Evolutionary conservation across 2,888 invertebrate genomes (phyloP).

Genomic region (Leucozona laternaria): DNA sequence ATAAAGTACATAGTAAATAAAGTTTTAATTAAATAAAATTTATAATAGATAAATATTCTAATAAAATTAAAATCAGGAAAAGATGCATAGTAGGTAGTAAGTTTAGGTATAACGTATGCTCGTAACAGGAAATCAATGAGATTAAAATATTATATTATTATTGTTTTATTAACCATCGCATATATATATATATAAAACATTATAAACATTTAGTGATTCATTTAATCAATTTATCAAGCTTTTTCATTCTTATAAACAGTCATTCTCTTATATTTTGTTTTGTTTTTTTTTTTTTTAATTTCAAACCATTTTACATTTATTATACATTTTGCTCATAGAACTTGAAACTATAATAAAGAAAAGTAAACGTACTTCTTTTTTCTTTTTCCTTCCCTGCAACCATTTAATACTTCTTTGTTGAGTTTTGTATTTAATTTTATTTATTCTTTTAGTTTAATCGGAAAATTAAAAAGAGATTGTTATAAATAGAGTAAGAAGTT

Average conservation of each 20-base stretch:
- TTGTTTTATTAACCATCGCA: conserved; percentile 40
- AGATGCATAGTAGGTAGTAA: conserved; percentile 10
- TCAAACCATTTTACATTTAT: conserved; percentile 46
- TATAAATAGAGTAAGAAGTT: conserved; percentile 57
- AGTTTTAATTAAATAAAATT: conserved; percentile 31
- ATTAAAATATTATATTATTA: conserved; percentile 35
- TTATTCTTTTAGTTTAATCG: conserved; percentile 34
- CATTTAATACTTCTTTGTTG: conserved; percentile 51
- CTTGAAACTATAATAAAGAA: conserved; percentile 21
- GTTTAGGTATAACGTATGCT: neutral
- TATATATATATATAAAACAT: conserved; percentile 61
- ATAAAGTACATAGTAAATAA: conserved; percentile 45
- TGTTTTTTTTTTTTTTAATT: neutral
- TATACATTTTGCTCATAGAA: conserved; percentile 42
- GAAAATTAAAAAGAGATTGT: conserved; percentile 66
- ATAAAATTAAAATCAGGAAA: conserved; percentile 4
- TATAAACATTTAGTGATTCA: conserved; percentile 50
- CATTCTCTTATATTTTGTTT: conserved; percentile 48
- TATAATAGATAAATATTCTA: conserved; percentile 10
- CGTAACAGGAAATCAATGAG: conserved; percentile 12
- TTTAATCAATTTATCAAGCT: conserved; percentile 70
- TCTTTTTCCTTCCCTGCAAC: conserved; percentile 27
- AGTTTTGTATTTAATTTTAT: neutral
- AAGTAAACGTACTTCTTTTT: conserved; percentile 16
- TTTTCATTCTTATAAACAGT: conserved; percentile 59